Percentiles rank a stretch among this genome's conserved stretches.
phyloP scores from a whole-genome alignment of 1,140 invertebrate genomes.

The Lepidostoma basale region DNA sequence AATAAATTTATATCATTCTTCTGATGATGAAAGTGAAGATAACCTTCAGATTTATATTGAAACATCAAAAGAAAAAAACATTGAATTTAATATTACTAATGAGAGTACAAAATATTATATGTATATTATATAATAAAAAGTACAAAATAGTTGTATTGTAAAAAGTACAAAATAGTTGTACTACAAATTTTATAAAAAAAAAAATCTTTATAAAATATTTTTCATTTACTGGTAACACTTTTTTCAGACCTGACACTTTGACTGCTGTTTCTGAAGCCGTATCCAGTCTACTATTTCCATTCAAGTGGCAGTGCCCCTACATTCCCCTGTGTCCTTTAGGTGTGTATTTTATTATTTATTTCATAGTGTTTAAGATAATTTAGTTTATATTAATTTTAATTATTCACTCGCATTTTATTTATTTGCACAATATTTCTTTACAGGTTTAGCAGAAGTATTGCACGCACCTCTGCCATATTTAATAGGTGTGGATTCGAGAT shows the following conservation, averaged over 20 bases:
- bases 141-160: too few species aligned
- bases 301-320: slow-evolving; percentile 99
- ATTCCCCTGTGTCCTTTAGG: slow-evolving; percentile 97
- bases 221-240: slow-evolving; percentile 23
- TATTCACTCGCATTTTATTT: background rate
- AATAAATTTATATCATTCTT: too few species aligned
- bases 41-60: too few species aligned
- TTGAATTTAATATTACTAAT: too few species aligned
- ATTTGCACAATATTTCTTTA: slow-evolving; percentile 39
- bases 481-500: slow-evolving; percentile 94
- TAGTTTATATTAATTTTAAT: background rate
- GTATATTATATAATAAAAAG: too few species aligned
- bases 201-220: slow-evolving; percentile 2
- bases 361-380: background rate
- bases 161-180: too few species aligned
- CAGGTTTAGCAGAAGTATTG: slow-evolving; percentile 80
- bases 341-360: slow-evolving; percentile 38
- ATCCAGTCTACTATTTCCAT: slow-evolving; percentile 96
- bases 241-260: slow-evolving; percentile 84
- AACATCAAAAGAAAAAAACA: too few species aligned
- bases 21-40: too few species aligned
- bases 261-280: slow-evolving; percentile 98
- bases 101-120: too few species aligned
- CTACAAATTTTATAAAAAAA: too few species aligned
- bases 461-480: slow-evolving; percentile 97